phyloP scores from a whole-genome alignment of 2,797 vertebrate genomes.

The Paedocypris micromegethes region DNA sequence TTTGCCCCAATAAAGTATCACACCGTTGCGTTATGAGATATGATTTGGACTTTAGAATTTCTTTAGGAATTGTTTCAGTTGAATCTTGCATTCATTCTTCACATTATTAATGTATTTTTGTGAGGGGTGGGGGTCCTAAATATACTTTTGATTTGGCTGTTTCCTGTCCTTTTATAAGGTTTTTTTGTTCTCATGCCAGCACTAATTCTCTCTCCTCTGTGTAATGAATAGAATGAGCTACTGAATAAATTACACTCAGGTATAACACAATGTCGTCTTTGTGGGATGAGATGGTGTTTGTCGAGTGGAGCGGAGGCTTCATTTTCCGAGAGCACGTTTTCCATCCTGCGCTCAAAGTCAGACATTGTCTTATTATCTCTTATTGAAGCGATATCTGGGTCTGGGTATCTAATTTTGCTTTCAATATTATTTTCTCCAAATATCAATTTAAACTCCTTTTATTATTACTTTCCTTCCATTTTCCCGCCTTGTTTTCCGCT shows the following conservation, averaged over 20 bases:
- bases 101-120: constrained; percentile 6
- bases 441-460: constrained; percentile 63
- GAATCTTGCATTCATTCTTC: background rate
- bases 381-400: constrained; percentile 66
- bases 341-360: constrained; percentile 54
- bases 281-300: constrained; percentile 31
- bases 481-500: constrained; percentile 9
- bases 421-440: constrained; percentile 62
- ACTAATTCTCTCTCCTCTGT: constrained; percentile 21
- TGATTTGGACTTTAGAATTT: too few relatives aligned
- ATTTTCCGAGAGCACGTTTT: constrained; percentile 47
- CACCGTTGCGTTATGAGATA: too few relatives aligned
- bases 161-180: constrained; percentile 1
- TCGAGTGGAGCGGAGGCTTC: constrained; percentile 14
- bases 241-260: constrained; percentile 62
- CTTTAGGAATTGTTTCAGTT: too few relatives aligned
- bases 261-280: constrained; percentile 56
- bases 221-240: constrained; percentile 23
- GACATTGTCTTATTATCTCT: constrained; percentile 67
- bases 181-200: constrained; percentile 30
- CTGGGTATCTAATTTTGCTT: constrained; percentile 59
- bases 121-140: background rate
- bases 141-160: constrained; percentile 19
- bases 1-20: too few relatives aligned
- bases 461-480: constrained; percentile 60